Base-by-base conservation (phyloP, 2,797 vertebrate genomes). In the Limnodromus scolopaceus region DNA sequence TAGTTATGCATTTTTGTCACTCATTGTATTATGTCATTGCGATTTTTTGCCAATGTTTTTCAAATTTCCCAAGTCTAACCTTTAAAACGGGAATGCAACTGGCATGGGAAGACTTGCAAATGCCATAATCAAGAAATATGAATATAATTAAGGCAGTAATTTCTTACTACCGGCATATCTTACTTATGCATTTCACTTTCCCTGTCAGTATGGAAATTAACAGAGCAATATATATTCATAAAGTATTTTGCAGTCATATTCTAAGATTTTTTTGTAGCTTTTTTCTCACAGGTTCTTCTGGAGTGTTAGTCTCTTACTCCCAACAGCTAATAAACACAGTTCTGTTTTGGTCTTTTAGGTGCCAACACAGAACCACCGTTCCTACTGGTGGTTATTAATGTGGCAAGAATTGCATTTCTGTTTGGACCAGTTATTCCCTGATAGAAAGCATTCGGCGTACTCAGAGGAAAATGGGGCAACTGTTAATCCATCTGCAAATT, bases 111-210 rank as follows among this genome's bases (percentile, higher is more conserved):
- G 39, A 53, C 25, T 41, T 92, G 19, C 18, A 77, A 84, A 76
- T 69, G 13, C 18, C 14, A 43, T 91, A 74, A 83, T 85, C 18
- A 72, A 77, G 69, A 95, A 78, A 84, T 60, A 78, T 23, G 15
- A 65, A 48, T 84, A 60, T 60, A 90, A 85, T 77, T 70, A 80
- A 85, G 93, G 23, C 23, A 77, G 25, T 57, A 53, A 80, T 80
- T 90, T 85, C 32, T 81, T 84, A 43, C 34, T 77, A 70, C 34
- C 34, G 54, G 7, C 4, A 13, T 79, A 71, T 89, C 36, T 91
- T 89, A 48, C 53, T 48, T 61, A 63, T 32, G 5, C 41, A 66
- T 72, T 91, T 70, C 1, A 2, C 41, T 92, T 92, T 89, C 25
- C 32, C 19, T 77, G 36, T 70, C 43, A 65, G 19, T 69, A 54